Base-by-base conservation (phyloP, 2,888 invertebrate genomes). In the Halocaridina rubra region DNA sequence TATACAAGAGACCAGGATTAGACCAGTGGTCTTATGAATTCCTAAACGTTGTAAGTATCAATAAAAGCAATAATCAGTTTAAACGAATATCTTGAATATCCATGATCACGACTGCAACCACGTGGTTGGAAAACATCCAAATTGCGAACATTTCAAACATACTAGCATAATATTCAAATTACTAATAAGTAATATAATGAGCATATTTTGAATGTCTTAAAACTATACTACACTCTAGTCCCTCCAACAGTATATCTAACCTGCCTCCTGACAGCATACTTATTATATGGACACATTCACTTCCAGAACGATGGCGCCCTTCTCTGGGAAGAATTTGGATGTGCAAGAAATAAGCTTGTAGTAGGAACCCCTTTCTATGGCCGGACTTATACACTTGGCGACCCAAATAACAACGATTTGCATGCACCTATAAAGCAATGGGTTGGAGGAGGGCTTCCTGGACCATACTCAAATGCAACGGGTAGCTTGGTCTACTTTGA, bases 391-490 rank as follows among this genome's bases (percentile, higher is more conserved):
- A 94, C 94, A 39, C 91, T 97, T 29, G 92, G 93, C 72, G 91
- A 93, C n/a, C 90, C 91, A 0, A 92, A 93, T 16, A 89, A 90
- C 29, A 93, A 96, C 90, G 94, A 94, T 77, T 93, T 95, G 59
- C 96, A 96, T 39, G 96, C 97, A 0, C 96, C 95, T 90, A 96
- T 97, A 90, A 96, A 96, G 90, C 96, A 96, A 91, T 97, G 96
- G 92, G 96, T 96, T 2, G 96, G 95, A 0, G 89, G 88, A 1
- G 89, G 89, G 2, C 53, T 32, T 19, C 46, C 72, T 13, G 88
- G 87, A 3, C 85, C 86, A 3, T 89, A 79, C 81, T 88, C 89
- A 2, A 69, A 88, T 89, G 96, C 96, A 90, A 96, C 93, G 80
- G 95, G 95, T 87, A 91, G 93, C 88, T 90, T 95, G 69, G 93